These are phyloP conservation scores for Catamblyrhynchus diadema DNA, from an alignment of 2,797 vertebrate species.

Conservation along the genomic window DNA sequence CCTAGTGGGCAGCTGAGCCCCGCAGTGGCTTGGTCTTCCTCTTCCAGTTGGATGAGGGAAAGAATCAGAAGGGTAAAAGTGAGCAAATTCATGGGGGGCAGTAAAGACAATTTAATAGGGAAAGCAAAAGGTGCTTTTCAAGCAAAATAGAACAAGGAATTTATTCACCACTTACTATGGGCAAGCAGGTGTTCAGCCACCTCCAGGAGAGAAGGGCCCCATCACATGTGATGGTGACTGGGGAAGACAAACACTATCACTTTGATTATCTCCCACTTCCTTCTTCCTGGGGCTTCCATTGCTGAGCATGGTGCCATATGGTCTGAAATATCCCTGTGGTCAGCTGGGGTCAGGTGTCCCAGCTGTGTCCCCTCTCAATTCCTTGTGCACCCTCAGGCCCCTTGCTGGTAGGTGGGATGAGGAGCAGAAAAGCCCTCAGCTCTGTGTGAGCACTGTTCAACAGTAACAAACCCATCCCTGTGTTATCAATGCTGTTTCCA, in stretches of 20 bases:
- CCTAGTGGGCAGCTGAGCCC: neutral
- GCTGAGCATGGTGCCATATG: neutral
- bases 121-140: neutral
- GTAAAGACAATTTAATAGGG: neutral
- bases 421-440: neutral
- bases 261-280: rapidly evolving
- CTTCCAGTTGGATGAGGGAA: neutral
- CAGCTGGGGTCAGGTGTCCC: neutral
- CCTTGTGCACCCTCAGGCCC: neutral
- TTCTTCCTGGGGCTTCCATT: neutral
- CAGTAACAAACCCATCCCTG: neutral
- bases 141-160: neutral
- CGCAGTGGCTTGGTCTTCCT: neutral
- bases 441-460: neutral
- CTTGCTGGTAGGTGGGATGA: rapidly evolving
- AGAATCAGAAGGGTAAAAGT: neutral
- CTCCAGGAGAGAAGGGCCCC: neutral
- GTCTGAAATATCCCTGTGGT: neutral
- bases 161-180: rapidly evolving
- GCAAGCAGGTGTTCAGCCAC: neutral
- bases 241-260: rapidly evolving
- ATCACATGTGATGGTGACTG: rapidly evolving
- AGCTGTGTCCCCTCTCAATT: rapidly evolving
- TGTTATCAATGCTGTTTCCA: neutral
- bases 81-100: neutral